Evolutionary conservation across 1,140 invertebrate genomes (phyloP), one percentile per base, ranked within the genome.

Genomic region (Drosophila tsacasi): DNA sequence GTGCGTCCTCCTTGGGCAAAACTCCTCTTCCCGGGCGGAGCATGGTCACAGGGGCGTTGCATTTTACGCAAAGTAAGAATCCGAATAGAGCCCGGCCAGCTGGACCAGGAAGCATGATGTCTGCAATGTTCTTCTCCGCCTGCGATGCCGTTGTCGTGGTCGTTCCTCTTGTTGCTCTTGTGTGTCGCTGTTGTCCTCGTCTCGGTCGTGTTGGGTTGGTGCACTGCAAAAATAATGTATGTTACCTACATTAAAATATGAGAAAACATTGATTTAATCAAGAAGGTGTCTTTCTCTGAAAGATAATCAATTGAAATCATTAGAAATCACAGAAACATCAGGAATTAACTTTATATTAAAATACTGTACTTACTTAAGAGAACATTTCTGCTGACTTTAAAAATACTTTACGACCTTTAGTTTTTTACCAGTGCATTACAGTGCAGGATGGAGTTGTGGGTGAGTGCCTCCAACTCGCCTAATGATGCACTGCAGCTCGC

Each of bases 41-140:
- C 65, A 52, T 84, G 76, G 81, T 84, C 78, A 60, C 67, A 81
- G 64, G 60, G 82, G 81, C 81, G 79, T 87, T 76, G 71, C 83
- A 82, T 86, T 79, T 87, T 73, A 66, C 80, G 83, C 76, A 77
- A 87, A 87, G 84, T 83, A 83, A 80, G 79, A 84, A 77, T 71
- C 73, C 83, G 87, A 87, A 89, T 89, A 89, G 77, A 87, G 65
- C 39, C 52, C 66, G 30, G 47, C 35, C 75, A 68, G 74, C 75
- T 68, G 74, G 57, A 86, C 83, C 84, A 89, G 83, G 83, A 86
- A 86, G 84, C 84, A 86, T 76, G 83, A 86, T 79, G 83, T 86
- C 83, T 83, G 82, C 69, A 83, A 87, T 86, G 83, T 73, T 50
- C 49, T 54, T 46, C 52, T 63, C 69, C 42, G 42, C 44, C 59